Evolutionary conservation across 2,113 vertebrate species (phyloP), one percentile per base, ranked within the genome.

Genomic region (Clupea harengus): DNA sequence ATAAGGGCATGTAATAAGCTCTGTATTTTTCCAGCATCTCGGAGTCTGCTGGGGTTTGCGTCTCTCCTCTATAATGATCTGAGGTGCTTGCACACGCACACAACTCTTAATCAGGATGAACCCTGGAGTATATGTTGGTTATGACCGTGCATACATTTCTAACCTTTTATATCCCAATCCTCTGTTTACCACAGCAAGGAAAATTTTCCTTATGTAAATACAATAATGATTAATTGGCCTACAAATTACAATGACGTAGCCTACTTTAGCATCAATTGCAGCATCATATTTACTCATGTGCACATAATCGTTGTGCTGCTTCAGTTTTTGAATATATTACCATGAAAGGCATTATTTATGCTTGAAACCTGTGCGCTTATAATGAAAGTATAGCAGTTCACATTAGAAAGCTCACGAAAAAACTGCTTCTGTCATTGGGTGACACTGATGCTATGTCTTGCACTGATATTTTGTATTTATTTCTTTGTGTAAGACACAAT

Each of bases 61-160:
- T 2, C 10, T 39, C 67, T 17, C 80, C 25, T 11, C 7, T 83
- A 18, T 87, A 88, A 89, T 89, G 80, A 84, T 52, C 52, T n/a
- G 28, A 67, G 28, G 46, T 54, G 72, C 84, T 67, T 85, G 83
- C 84, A 81, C 81, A 86, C 6, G 75, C 84, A 89, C 84, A 90
- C 87, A 85, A 8, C 46, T 47, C 88, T 50, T 91, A 82, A 93
- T 92, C 87, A 91, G 60, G 52, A 88, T 49, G 86, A 83, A 85
- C 85, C 20, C 22, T 87, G 28, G 87, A 89, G 89, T 91, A 85
- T 90, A 85, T 90, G 89, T 91, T 90, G 92, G 88, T 75, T 86
- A 39, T 92, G 92, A 89, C 86, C 67, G 22, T 82, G 81, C 89
- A 93, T 91, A 45, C 80, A 90, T 91, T 50, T 87, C 44, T 32